Evolutionary conservation across 2,797 vertebrate genomes (phyloP), one percentile per base, ranked within the genome.

Genomic region (Acrossocheilus wenchowensis): DNA sequence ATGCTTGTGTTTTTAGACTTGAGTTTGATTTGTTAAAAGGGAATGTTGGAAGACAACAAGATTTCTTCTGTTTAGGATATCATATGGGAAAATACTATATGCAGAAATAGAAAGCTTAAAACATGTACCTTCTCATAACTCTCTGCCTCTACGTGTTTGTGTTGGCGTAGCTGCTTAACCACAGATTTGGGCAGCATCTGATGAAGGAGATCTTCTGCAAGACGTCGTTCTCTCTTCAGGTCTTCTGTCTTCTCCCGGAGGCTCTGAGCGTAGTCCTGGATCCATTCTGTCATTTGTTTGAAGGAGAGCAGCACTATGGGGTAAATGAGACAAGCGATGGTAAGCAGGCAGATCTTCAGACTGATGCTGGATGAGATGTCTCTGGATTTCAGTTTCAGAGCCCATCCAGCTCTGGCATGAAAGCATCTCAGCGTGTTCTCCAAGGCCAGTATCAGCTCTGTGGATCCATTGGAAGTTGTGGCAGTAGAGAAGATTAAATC

Each of bases 111-210:
- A 17, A 17, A 34, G 30, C 34, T n/a, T n/a, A 52, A 6, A 75
- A 21, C 26, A 75, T 52, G 68, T 85, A 97, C 97, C 95, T 95
- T 96, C 36, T 98, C 97, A 0, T 97, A 98, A 92, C 96, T 97
- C 93, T 98, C 97, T 0, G 97, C 97, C 90, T 98, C 94, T 0
- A 98, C 96, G 0, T 96, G 96, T 79, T 95, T 95, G 4, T 88
- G 80, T 82, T 94, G 95, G 4, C 97, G 94, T 0, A 98, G 95
- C 92, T 98, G 97, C 88, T 94, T 97, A 89, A 95, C 97, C 1
- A 98, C 97, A 0, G 97, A 95, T 87, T 96, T 97, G 19, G 97
- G 97, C 88, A 98, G 64, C 97, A 98, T 98, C 90, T 98, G 97
- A 87, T 98, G 96, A 73, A 98, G 91, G 74, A 98, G 96, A 52